Conservation (phyloP, 2,888 invertebrate genomes). For the Palloptera scutellata region DNA sequence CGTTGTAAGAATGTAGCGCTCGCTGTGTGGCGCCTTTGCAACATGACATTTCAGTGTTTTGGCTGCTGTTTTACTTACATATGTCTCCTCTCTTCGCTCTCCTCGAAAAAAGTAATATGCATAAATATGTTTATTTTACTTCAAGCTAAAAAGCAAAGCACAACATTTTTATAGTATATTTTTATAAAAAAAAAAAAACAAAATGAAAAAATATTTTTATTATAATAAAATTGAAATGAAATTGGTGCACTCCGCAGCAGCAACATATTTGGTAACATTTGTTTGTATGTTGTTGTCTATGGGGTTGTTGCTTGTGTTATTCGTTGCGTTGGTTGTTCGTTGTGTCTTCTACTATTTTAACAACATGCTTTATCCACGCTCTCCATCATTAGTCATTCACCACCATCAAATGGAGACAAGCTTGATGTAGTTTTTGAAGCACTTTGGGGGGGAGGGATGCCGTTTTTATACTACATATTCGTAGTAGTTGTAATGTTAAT, state of each 20-base stretch:
- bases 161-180: no score
- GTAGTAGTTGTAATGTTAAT: no score
- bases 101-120: neutral
- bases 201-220: no score
- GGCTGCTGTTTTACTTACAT: conserved; percentile 2
- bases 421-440: neutral
- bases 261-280: conserved; percentile 8
- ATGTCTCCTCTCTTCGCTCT: neutral
- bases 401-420: conserved; percentile 2
- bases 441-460: no score
- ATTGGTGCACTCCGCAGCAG: neutral
- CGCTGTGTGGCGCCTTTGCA: conserved; percentile 13
- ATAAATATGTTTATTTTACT: neutral
- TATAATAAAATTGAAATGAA: no score
- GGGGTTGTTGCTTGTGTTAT: neutral
- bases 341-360: neutral
- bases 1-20: neutral
- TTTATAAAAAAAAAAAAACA: no score
- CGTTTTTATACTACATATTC: no score
- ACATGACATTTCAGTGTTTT: conserved; percentile 20
- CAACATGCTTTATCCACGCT: neutral
- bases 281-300: neutral
- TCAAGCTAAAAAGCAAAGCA: no score
- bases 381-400: conserved; percentile 4
- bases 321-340: neutral